Evolutionary conservation across 2,797 vertebrate species (phyloP), one percentile per base, ranked within the genome.

Genomic region (Chaetodon trifasciatus): DNA sequence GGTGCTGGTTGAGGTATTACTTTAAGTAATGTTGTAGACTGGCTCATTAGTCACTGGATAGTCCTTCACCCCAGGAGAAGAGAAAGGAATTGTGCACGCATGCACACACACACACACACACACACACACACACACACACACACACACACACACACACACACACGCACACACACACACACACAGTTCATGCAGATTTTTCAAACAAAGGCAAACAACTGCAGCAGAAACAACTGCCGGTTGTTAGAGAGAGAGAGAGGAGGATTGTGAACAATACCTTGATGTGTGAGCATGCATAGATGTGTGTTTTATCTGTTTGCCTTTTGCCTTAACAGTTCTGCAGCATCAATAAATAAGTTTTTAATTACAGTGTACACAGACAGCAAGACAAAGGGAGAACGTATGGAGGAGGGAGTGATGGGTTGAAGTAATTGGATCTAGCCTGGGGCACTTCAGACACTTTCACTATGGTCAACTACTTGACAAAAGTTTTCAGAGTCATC

Each of bases 341-440:
- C 93, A 97, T 97, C 95, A 97, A 96, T 97, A 96, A 97, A 97
- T 96, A 94, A 96, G 76, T 94, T 95, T 96, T 95, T 97, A 97
- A 97, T 97, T 97, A 96, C 88, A 89, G 88, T 88, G 55, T 87
- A 93, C 94, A 90, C 79, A 92, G 82, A 92, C 90, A 93, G 90
- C 76, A 76, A 89, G 91, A 79, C 58, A 76, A 77, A 81, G 85
- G 64, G 39, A 40, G 78, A 78, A 42, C 81, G 79, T 57, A n/a
- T 74, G 69, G 28, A 70, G 57, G n/a, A 63, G n/a, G 72, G 32
- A 69, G 37, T 69, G 72, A 44, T 73, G 61, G 5, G 67, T 81
- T 74, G 62, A 78, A 78, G 87, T 87, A 85, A 91, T 92, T 88
- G 91, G 90, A 91, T 85, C 83, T 70, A 16, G 86, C 85, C 91